A percentile compares a stretch with the other conserved stretches of the same genome.
Evolutionary conservation across 2,113 vertebrate species (phyloP).

Genomic region (Cyphomyrus plagiostoma): DNA sequence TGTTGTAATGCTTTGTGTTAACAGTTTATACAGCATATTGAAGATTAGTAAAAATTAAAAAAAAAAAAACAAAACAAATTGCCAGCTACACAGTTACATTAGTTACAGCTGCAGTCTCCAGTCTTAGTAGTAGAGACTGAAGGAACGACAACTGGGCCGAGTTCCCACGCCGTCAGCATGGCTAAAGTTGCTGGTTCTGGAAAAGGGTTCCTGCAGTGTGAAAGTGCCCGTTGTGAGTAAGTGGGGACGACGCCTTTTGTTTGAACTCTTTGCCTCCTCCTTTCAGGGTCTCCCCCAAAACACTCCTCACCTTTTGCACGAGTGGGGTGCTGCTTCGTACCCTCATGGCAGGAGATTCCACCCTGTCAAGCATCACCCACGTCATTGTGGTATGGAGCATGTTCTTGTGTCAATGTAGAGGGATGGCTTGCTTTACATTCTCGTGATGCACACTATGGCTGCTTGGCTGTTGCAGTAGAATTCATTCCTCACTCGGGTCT

Average conservation of each 20-base stretch:
- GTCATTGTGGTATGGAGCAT: slow-evolving; percentile 84
- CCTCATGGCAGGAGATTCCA: slow-evolving; percentile 78
- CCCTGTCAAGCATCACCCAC: slow-evolving; percentile 80
- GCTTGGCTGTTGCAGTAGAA: neutral
- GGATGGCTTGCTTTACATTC: neutral
- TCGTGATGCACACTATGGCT: neutral
- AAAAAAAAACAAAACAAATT: no score
- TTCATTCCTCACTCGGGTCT: neutral
- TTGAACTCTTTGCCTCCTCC: neutral
- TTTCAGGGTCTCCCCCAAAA: slow-evolving; percentile 86
- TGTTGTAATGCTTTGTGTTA: neutral
- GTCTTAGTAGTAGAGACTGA: neutral
- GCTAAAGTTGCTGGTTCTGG: neutral
- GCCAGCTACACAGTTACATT: no score
- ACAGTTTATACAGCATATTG: neutral
- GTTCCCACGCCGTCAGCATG: neutral
- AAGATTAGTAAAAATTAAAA: neutral
- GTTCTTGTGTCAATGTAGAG: neutral
- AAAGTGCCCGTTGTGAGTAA: neutral
- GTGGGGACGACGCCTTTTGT: neutral
- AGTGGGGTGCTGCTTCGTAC: slow-evolving; percentile 85
- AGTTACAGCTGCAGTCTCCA: neutral
- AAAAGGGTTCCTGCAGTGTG: neutral
- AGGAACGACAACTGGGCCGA: neutral
- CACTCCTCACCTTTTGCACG: slow-evolving; percentile 89